Evolutionary conservation across 2,797 vertebrate species (phyloP).

Genomic region (Antrozous pallidus): DNA sequence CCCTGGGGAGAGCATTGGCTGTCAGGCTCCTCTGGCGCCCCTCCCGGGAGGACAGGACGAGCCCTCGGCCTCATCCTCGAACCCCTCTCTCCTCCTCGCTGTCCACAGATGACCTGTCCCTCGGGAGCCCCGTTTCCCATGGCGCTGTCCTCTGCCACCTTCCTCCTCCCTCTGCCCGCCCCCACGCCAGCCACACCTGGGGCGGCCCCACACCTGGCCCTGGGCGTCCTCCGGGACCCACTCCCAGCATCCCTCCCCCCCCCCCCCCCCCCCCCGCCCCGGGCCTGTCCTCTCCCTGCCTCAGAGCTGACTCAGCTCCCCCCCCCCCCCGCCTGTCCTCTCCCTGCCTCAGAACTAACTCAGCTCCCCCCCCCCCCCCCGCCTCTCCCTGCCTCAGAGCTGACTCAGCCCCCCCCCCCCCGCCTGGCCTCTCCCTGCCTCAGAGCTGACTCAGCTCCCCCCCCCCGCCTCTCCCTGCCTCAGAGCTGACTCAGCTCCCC

Average conservation of each 20-base stretch:
- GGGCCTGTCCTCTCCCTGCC: background rate
- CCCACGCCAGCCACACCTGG: background rate
- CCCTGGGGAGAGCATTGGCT: too few relatives aligned
- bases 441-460: too few relatives aligned
- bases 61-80: background rate
- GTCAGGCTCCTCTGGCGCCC: accelerated
- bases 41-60: accelerated
- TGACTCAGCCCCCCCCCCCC: too few relatives aligned
- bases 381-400: too few relatives aligned
- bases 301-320: accelerated
- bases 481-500: too few relatives aligned
- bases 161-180: background rate
- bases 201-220: background rate
- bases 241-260: too few relatives aligned
- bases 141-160: background rate
- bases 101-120: background rate
- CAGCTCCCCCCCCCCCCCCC: too few relatives aligned
- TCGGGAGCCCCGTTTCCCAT: accelerated
- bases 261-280: too few relatives aligned
- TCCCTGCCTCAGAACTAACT: too few relatives aligned
- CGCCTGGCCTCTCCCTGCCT: accelerated
- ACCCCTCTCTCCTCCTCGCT: background rate
- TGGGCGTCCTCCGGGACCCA: accelerated
- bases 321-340: too few relatives aligned
- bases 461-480: too few relatives aligned